Evolutionary conservation across 2,888 invertebrate species (phyloP).

Genomic region (Myathropa florea): DNA sequence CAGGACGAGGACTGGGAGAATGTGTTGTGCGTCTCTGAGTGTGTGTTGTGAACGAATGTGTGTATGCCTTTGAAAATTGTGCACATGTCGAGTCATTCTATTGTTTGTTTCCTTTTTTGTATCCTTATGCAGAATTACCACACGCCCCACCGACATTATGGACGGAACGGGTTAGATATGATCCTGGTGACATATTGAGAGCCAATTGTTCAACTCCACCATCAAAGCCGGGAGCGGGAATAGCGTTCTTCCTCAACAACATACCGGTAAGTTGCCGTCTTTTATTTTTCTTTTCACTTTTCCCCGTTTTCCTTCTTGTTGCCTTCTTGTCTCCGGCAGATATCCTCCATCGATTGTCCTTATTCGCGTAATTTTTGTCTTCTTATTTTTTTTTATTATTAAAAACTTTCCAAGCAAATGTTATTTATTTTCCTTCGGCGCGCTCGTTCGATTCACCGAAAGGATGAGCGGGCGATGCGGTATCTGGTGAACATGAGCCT

Average conservation of each 20-base stretch:
- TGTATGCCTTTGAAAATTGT: slow-evolving; percentile 14
- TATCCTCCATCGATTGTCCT: neutral
- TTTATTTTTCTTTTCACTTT: too few species aligned
- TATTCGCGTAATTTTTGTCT: neutral
- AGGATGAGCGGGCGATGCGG: neutral
- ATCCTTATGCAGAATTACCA: slow-evolving; percentile 85
- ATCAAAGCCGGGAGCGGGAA: slow-evolving; percentile 85
- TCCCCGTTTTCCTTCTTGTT: neutral
- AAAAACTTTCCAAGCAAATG: slow-evolving; percentile 37
- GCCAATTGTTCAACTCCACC: slow-evolving; percentile 89
- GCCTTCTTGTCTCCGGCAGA: neutral
- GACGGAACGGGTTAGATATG: slow-evolving; percentile 86
- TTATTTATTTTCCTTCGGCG: neutral
- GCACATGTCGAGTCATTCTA: slow-evolving; percentile 8
- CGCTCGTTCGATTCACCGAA: neutral
- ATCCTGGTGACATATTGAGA: slow-evolving; percentile 85
- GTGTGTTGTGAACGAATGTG: neutral
- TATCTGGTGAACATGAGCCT: neutral
- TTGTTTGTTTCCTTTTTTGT: slow-evolving; percentile 7
- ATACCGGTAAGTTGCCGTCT: slow-evolving; percentile 83
- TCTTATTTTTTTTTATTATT: slow-evolving; percentile 20
- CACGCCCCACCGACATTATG: slow-evolving; percentile 84
- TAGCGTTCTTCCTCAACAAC: slow-evolving; percentile 88
- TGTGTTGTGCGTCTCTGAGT: too few species aligned
- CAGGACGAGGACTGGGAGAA: neutral